Base-by-base conservation (phyloP, 2,113 vertebrate species). In the Erinaceus europaeus region DNA sequence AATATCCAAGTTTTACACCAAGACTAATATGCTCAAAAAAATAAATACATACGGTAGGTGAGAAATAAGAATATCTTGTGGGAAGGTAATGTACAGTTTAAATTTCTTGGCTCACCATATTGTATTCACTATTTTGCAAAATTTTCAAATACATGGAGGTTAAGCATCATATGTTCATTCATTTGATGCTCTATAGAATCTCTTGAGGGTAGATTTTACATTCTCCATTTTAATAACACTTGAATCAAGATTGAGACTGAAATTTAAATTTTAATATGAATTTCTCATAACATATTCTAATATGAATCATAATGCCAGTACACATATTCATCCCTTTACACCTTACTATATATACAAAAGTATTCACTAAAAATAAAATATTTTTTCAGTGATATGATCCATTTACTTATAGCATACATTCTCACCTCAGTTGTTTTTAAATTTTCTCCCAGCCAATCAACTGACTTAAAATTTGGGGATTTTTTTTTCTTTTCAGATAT, bases 211-310 rank as follows among this genome's bases (percentile, higher is more conserved):
- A 36, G 50, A 80, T 50, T 17, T 38, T 59, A 23, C 0, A 40
- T 23, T 6, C 10, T 65, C 12, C 9, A 25, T 87, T 91, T 83
- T 72, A 50, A 36, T 9, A 4, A 72, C 9, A 21, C 72, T 20
- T 87, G 89, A 77, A 27, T 4, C 67, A 20, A 79, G 23, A 55
- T 18, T 72, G 9, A 62, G 27, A 25, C 0, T 79, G 14, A 83
- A 72, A 6, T 2, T 27, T 72, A n/a, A 68, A 82, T 55, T 74
- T 25, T 67, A 44, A 62, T 4, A 53, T 80, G 36, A 42, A 17
- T 15, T 32, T 9, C 53, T 2, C 50, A 57, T 62, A 71, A 3
- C 23, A 81, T 3, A n/a, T 1, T 0, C 13, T 0, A 8, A 42
- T 67, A n/a, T n/a, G n/a, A n/a, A n/a, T n/a, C n/a, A n/a, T n/a